Evolutionary conservation across 2,888 invertebrate species (phyloP), one percentile per base, ranked within the genome.

Genomic region (Eueremaeus valkanovi): DNA sequence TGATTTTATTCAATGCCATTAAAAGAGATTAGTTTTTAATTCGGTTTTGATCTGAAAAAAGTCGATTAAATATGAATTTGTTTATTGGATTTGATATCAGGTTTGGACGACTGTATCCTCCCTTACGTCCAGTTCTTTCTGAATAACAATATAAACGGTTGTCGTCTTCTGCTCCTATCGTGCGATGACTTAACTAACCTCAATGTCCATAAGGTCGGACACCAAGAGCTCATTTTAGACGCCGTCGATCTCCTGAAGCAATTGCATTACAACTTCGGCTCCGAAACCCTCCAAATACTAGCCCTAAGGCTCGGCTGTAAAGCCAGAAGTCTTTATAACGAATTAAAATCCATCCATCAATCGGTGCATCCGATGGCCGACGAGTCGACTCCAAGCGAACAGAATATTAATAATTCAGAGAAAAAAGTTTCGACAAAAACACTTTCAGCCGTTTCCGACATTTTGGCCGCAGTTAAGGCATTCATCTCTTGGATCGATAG

Each of bases 211-310:
- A 90, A 91, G 82, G 88, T 97, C 78, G 96, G 96, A 13, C 95
- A 96, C 83, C 95, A 96, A 84, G 95, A 95, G 83, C 88, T 95
- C 74, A 89, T 97, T 78, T 86, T 97, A 66, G 95, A 95, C 84
- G 95, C 94, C 72, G 92, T 96, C 18, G 93, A 94, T 81, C 90
- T 93, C 80, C 87, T 97, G 68, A 86, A 92, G 80, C 91, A 93
- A 85, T 92, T 95, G 93, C 93, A 95, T 83, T 95, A 92, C 85
- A 93, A 93, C 82, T 85, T 93, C 81, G 91, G 93, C 78, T 89
- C 92, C 80, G 96, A 97, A 85, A 96, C 95, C 83, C 86, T 96
- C 78, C 95, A 96, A 85, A 89, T 91, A 80, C 85, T 95, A 81
- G 93, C 95, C 0, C 85, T 95, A 81, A 89, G 90, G 80, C 87